Base-by-base conservation (phyloP, 2,888 invertebrate species). In the Charanyca ferruginea region DNA sequence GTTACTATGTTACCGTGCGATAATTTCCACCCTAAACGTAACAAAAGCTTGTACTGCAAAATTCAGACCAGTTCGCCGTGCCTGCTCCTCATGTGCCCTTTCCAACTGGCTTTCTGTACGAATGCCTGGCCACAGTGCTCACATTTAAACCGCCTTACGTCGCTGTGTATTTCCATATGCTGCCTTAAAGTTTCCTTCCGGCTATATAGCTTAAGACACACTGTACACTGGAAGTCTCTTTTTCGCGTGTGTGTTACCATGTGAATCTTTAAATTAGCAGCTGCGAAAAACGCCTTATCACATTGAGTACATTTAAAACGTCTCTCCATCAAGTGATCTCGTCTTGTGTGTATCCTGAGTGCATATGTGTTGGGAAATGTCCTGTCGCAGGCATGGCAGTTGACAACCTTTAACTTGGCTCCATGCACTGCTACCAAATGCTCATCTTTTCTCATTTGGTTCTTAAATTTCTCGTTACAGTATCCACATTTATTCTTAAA, bases 301-400 rank as follows among this genome's bases (percentile, higher is more conserved):
- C 80, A 81, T 16, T 62, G 42, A 0, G 48, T n/a, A 20, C 87
- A 87, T 28, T 79, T 69, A 8, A 79, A 73, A 0, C 66, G 65
- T 47, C 77, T 73, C 25, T 85, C 78, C 77, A 83, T 68, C 22
- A 85, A 54, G 65, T 93, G 93, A 35, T 87, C 88, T 1, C 83
- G 83, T 52, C 93, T 89, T 25, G 90, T 92, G 52, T 96, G 96
- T 0, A 90, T 86, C 1, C 90, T 93, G 11, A 96, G 78, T 9
- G 93, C 87, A 22, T 92, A 89, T 47, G 94, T 93, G 64, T 94
- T 93, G 6, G 90, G 89, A 69, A 94, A 96, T 0, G 86, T 89
- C 68, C 91, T 94, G 0, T 91, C 91, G 55, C 88, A 88, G 0
- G 85, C 84, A 0, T 75, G 64, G 38, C 87, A 89, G 32, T 80